Base-by-base conservation (phyloP, 64 coral and sea anemone genomes). In the Montipora cactus region DNA sequence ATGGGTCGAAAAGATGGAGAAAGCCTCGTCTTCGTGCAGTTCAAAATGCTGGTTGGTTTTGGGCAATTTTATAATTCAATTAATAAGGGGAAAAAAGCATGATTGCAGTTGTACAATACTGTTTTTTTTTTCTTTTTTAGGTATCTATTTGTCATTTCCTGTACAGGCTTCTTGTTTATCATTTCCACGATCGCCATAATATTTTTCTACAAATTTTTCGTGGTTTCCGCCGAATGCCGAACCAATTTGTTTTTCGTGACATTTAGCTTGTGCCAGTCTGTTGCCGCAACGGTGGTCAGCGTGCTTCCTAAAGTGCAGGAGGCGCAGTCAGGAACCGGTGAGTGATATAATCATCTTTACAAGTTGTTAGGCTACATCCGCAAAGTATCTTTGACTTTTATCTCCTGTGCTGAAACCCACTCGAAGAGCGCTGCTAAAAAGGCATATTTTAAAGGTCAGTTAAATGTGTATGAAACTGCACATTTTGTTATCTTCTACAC, bases 211-310 rank as follows among this genome's bases (percentile, higher is more conserved):
- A 71, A 80, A 19, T 44, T 87, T 21, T 95, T 95, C 71, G 84
- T 82, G 8, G 52, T n/a, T 19, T 74, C 68, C 16, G 81, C 81
- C 14, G 28, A 92, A 48, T 95, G 94, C 51, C 47, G 48, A 16
- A 92, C 80, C 13, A 95, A 95, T 67, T 22, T 77, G n/a, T 95
- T 92, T 73, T 95, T 95, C 68, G 84, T 95, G 59, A 86, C 73
- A 44, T 95, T 95, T 77, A 91, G 79, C 52, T 12, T 95, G 16
- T 92, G 90, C 55, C 94, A 95, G 66, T 95, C 89, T 4, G 89
- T 79, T 7, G 49, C 78, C 8, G 89, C 78, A 1, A 87, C 94
- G 19, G 19, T 92, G 16, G 70, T 95, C 81, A 91, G 88, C 64
- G 66, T 95, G 15, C 82, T 95, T 77, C 94, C 94, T 61, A 88